These are phyloP conservation scores for Cremastobaeus sp. DNA, from an alignment of 2,888 invertebrate species.

Conservation along the genomic window DNA sequence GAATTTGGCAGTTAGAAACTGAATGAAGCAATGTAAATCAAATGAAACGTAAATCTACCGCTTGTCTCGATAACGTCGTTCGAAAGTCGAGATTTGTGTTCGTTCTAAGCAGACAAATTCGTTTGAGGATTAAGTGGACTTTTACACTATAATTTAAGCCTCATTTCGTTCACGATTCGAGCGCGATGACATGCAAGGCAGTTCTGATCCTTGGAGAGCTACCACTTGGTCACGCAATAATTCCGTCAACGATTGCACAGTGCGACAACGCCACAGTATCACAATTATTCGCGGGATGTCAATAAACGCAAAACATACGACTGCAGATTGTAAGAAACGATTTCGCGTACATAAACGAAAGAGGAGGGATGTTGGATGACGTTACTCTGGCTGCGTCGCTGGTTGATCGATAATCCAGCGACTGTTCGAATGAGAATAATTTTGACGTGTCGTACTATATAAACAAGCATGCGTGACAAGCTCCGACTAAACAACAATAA, in stretches of 20 bases:
- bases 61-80: conserved; percentile 28
- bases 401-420: too few species aligned
- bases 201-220: conserved; percentile 56
- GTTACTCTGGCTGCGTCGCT: too few species aligned
- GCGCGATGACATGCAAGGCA: conserved; percentile 61
- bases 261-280: conserved; percentile 58
- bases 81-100: conserved; percentile 38
- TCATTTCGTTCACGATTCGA: conserved; percentile 55
- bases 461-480: conserved; percentile 50
- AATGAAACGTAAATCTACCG: neutral
- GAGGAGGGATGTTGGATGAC: too few species aligned
- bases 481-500: conserved; percentile 57
- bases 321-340: conserved; percentile 32
- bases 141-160: conserved; percentile 59
- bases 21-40: neutral
- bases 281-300: conserved; percentile 59
- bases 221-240: conserved; percentile 60
- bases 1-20: conserved; percentile 27
- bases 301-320: conserved; percentile 32
- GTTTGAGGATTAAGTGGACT: conserved; percentile 58
- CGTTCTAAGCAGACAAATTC: conserved; percentile 54
- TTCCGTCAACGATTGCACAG: conserved; percentile 58
- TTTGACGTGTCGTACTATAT: conserved; percentile 36
- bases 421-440: conserved; percentile 9
- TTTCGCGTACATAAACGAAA: too few species aligned